These are phyloP conservation scores for Anadara kagoshimensis DNA, from an alignment of 1,140 invertebrate species.

Conservation along the genomic window DNA sequence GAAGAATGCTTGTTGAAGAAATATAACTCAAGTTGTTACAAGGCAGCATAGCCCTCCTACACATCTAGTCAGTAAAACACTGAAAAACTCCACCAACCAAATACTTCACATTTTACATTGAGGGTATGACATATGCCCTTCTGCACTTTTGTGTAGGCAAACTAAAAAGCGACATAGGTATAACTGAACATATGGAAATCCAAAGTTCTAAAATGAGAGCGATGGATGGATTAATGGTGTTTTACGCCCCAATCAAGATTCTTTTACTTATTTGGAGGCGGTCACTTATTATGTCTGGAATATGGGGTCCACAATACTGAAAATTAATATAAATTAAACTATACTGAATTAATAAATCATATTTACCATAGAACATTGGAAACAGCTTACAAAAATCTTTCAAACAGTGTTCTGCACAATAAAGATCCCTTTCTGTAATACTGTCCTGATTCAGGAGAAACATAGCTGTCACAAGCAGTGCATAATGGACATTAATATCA, in stretches of 20 bases:
- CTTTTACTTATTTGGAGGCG: not conserved
- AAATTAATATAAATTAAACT: not conserved
- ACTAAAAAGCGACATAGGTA: too few species aligned
- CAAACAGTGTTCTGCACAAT: not conserved
- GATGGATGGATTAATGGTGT: too few species aligned
- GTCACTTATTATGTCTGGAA: not conserved
- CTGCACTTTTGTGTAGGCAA: too few species aligned
- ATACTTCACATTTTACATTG: too few species aligned
- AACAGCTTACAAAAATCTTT: not conserved
- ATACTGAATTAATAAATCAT: not conserved
- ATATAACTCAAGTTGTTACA: not conserved
- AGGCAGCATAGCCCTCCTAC: not conserved
- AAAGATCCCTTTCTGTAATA: not conserved
- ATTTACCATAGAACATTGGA: conserved; percentile 8
- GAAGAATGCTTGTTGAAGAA: not conserved
- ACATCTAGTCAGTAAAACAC: not conserved
- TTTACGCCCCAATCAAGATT: too few species aligned
- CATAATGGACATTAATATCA: not conserved
- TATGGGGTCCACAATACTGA: not conserved
- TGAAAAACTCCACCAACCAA: not conserved
- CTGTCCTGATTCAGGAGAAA: not conserved
- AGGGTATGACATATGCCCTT: too few species aligned
- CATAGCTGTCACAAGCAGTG: conserved; percentile 9
- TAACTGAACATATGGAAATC: too few species aligned
- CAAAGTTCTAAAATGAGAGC: too few species aligned